Evolutionary conservation across 2,113 vertebrate genomes (phyloP), one percentile per base, ranked within the genome.

Genomic region (Tauraco erythrolophus): DNA sequence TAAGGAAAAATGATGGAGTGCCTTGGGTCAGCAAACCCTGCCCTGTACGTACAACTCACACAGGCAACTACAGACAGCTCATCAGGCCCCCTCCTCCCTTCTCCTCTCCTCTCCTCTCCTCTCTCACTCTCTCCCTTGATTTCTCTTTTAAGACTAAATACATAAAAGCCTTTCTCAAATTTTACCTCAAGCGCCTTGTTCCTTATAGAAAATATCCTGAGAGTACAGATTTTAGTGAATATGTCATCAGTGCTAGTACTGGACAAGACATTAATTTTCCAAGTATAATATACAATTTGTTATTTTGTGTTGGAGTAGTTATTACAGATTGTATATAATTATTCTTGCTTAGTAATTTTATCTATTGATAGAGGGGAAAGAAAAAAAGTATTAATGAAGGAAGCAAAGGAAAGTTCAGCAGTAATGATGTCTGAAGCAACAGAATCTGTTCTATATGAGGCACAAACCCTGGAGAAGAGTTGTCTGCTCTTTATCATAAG

Each of bases 271-370:
- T 78, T 46, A n/a, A 41, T 37, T 58, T 89, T 97, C 19, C 13
- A 64, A 70, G 23, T 41, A 62, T 60, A 92, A 80, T n/a, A 46
- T 56, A 25, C 17, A 89, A 76, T 97, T 92, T 88, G 4, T 77
- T 97, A 68, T 95, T 96, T 77, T 81, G 71, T 17, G 11, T 72
- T 84, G 54, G 81, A 18, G 6, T 75, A 28, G 66, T 90, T 90
- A 71, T 58, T 84, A 28, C 14, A 58, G 35, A 30, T 71, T 75
- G 25, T 11, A 60, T 68, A 58, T 54, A 92, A 78, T 65, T 94
- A 85, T 57, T 61, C 28, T 23, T 69, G 39, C 25, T 54, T 76
- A 88, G 41, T 41, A 74, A 77, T 84, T 96, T 96, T 39, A 46
- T 78, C 76, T 92, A 92, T 53, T 25, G 64, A 25, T 70, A 61